Evolutionary conservation across 2,113 vertebrate genomes (phyloP), one percentile per base, ranked within the genome.

Genomic region (Pterocles gutturalis): DNA sequence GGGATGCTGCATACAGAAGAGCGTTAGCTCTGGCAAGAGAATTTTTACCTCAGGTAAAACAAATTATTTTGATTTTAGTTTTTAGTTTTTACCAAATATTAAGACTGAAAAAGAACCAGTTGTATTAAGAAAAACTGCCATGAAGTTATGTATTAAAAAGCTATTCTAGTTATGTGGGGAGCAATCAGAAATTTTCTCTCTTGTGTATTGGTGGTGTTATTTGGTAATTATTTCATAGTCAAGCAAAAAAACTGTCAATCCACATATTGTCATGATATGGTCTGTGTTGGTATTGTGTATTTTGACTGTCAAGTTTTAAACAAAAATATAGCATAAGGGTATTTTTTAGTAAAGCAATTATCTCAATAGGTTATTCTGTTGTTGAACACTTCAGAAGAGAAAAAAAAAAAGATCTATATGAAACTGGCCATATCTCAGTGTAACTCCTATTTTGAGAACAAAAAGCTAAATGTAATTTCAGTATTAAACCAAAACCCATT

Each of bases 31-130:
- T 99, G 10, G 99, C 99, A 2, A 98, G 96, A 24, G 99, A 99
- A 97, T 99, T 99, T 94, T 98, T 99, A 97, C 99, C 99, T 98
- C 99, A 99, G 99, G 99, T 99, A 98, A 70, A 76, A 38, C 11
- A 29, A 38, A 53, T 49, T 41, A 22, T 25, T 87, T 87, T 80
- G 0, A 26, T 78, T 38, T 81, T 13, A 4, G 24, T 48, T 87
- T 78, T 89, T 57, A 48, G 4, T 19, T 88, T 49, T 53, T 77
- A 72, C 18, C 15, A 70, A 45, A 38, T 25, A 69, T 25, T 18
- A 31, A 49, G 25, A 46, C 36, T 70, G 34, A 58, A 81, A 49
- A 83, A 77, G 9, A 87, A 43, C 16, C 9, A 46, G 2, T 4
- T 55, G 8, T 81, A 16, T 41, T 64, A 60, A 64, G 45, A 80